These are phyloP conservation scores for Drosophila seclusa DNA, from an alignment of 2,888 invertebrate genomes.

Conservation along the genomic window DNA sequence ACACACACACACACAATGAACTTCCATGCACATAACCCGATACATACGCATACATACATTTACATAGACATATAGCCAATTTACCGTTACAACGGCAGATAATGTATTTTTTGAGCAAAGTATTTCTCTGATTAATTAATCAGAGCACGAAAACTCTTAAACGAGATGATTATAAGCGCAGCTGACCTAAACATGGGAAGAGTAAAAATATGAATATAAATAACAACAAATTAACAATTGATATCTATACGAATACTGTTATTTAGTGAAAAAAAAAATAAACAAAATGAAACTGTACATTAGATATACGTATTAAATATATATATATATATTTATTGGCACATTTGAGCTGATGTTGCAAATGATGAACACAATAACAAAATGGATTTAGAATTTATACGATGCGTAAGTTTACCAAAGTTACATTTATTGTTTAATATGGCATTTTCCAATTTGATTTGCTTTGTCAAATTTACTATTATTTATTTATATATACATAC, in stretches of 20 bases:
- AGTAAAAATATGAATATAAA: slow-evolving; percentile 14
- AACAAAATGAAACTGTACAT: slow-evolving; percentile 38
- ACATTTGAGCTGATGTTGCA: slow-evolving; percentile 30
- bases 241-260: slow-evolving; percentile 56
- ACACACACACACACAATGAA: slow-evolving; percentile 40
- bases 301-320: slow-evolving; percentile 27
- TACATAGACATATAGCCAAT: slow-evolving; percentile 30
- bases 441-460: slow-evolving; percentile 60
- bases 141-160: slow-evolving; percentile 35
- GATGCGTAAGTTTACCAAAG: slow-evolving; percentile 75
- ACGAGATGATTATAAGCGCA: slow-evolving; percentile 17
- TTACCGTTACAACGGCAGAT: slow-evolving; percentile 31
- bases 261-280: slow-evolving; percentile 61
- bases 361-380: slow-evolving; percentile 24
- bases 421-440: slow-evolving; percentile 72
- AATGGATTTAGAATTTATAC: slow-evolving; percentile 75
- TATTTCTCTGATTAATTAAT: slow-evolving; percentile 56
- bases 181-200: slow-evolving; percentile 18
- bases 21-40: slow-evolving; percentile 49
- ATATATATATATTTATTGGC: slow-evolving; percentile 1
- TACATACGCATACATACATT: slow-evolving; percentile 22
- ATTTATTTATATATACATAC: slow-evolving; percentile 55
- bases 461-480: slow-evolving; percentile 52
- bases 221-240: slow-evolving; percentile 24
- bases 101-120: slow-evolving; percentile 73